A percentile compares a stretch with the other conserved stretches of the same genome.
phyloP scores from a whole-genome alignment of 2,888 invertebrate species.

The Enoplolaimus lenunculus region DNA sequence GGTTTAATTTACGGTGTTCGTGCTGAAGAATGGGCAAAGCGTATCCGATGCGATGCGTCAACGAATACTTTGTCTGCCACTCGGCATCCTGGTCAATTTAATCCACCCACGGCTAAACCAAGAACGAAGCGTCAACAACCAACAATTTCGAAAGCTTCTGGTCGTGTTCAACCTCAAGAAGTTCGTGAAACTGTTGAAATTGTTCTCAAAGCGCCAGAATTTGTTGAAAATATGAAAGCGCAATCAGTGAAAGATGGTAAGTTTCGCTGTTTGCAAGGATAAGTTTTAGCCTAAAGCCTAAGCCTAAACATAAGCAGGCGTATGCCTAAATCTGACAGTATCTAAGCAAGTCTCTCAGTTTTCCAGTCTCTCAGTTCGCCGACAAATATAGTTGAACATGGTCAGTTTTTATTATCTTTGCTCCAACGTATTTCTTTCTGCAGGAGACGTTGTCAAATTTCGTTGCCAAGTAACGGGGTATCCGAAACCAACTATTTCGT shows the following conservation, averaged over 20 bases:
- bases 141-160: background rate
- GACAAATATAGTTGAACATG: too few relatives aligned
- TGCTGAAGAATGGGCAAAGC: background rate
- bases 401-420: too few relatives aligned
- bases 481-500: constrained; percentile 6
- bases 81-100: background rate
- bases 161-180: background rate
- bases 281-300: too few relatives aligned
- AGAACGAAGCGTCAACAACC: background rate
- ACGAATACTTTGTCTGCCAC: background rate
- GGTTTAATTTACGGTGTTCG: background rate
- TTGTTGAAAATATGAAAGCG: background rate
- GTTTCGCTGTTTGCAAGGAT: too few relatives aligned
- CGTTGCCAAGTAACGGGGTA: background rate
- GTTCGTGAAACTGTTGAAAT: background rate
- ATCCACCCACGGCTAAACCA: background rate
- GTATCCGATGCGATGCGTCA: background rate
- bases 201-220: background rate
- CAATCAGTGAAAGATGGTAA: background rate
- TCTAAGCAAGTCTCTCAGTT: too few relatives aligned
- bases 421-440: background rate
- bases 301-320: too few relatives aligned
- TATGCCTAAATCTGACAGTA: too few relatives aligned
- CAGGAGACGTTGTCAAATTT: background rate
- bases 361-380: too few relatives aligned